These are phyloP conservation scores for Eunapius fragilis DNA, from an alignment of 37 sponge, comb jelly and placozoan species.

Conservation along the genomic window DNA sequence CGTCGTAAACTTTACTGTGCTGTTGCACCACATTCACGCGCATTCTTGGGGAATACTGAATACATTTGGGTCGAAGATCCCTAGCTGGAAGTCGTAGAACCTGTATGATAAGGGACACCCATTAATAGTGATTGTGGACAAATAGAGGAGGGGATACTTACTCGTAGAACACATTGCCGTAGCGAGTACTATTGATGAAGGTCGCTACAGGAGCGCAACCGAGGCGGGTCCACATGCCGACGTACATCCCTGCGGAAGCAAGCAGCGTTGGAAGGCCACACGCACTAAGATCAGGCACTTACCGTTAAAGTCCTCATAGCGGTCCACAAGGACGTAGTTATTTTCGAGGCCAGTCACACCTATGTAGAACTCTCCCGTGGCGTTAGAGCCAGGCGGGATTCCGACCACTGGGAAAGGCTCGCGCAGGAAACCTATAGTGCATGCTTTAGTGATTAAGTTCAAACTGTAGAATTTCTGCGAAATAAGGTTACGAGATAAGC, in stretches of 20 bases:
- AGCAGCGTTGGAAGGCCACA: not conserved
- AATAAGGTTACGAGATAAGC: not conserved
- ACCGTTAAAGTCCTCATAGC: not conserved
- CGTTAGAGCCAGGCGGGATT: conserved; percentile 43
- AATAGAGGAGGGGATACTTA: not conserved
- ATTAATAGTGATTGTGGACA: not conserved
- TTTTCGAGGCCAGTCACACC: conserved; percentile 32
- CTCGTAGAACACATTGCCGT: not conserved
- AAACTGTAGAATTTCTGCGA: conserved; percentile 34
- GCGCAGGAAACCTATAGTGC: conserved; percentile 8
- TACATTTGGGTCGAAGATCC: conserved; percentile 36
- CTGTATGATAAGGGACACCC: not conserved
- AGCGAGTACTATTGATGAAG: not conserved
- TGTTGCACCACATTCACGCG: not conserved
- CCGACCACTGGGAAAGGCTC: conserved; percentile 43
- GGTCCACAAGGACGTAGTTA: conserved; percentile 29
- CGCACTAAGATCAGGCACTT: not conserved
- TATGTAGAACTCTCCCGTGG: conserved; percentile 26
- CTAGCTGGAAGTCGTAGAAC: conserved; percentile 58
- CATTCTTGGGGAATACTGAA: conserved; percentile 55
- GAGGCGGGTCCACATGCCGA: conserved; percentile 5
- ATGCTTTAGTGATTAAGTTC: conserved; percentile 43
- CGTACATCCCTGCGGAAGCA: not conserved
- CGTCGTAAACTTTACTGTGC: not conserved
- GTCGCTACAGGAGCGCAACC: conserved; percentile 38